phyloP scores from a whole-genome alignment of 2,888 invertebrate species.

The Papilio demoleus region DNA sequence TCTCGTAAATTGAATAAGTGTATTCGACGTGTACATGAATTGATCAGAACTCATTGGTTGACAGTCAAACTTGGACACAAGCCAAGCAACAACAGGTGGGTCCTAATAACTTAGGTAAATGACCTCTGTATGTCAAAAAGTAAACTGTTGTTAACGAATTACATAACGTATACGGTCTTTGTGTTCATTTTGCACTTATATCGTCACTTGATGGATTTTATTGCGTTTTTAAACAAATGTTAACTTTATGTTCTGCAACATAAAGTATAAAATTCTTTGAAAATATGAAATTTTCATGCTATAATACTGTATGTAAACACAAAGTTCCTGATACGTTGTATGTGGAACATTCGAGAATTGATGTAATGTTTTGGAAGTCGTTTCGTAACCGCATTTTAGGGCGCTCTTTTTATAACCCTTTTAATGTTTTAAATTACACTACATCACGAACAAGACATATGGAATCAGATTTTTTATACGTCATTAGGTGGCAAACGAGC shows the following conservation, averaged over 20 bases:
- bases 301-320: neutral
- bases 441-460: neutral
- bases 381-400: constrained; percentile 21
- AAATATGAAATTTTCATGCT: neutral
- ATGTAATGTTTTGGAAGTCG: constrained; percentile 27
- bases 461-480: no score
- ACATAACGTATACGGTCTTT: neutral
- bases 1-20: constrained; percentile 34
- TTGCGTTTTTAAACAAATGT: neutral
- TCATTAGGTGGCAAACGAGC: no score
- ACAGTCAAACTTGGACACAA: constrained; percentile 50
- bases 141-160: neutral
- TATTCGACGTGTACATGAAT: constrained; percentile 11
- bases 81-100: constrained; percentile 62
- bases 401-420: constrained; percentile 16
- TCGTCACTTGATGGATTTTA: neutral
- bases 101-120: constrained; percentile 27
- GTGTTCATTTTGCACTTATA: neutral
- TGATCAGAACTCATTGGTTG: constrained; percentile 38
- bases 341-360: constrained; percentile 24
- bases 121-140: constrained; percentile 2
- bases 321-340: constrained; percentile 23
- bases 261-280: neutral
- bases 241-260: neutral
- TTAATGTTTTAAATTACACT: neutral